A percentile compares a stretch with the other conserved stretches of the same genome.
Conservation (phyloP, 2,113 vertebrate genomes). For the Cottus gobio region DNA sequence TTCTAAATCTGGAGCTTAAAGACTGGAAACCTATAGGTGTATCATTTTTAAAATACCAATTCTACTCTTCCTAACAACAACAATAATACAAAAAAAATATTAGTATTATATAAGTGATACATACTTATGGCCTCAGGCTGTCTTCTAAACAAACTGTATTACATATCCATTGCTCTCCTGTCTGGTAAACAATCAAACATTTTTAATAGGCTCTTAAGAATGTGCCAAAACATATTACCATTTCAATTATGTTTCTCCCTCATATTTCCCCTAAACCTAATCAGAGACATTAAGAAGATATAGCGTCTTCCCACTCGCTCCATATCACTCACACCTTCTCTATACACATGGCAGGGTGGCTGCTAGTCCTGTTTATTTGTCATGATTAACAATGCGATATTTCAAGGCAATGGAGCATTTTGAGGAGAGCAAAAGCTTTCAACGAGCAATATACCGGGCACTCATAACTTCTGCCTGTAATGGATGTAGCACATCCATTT, state of each 20-base stretch:
- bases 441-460: constrained; percentile 23
- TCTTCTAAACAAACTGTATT: constrained; percentile 30
- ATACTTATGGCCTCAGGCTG: constrained; percentile 11
- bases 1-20: background rate
- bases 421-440: constrained; percentile 45
- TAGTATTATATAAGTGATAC: background rate
- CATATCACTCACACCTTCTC: constrained; percentile 43
- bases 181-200: constrained; percentile 52
- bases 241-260: constrained; percentile 61
- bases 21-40: background rate
- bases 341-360: constrained; percentile 14
- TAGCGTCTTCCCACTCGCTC: constrained; percentile 23
- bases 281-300: constrained; percentile 57
- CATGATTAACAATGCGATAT: constrained; percentile 64
- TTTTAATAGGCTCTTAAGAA: constrained; percentile 58
- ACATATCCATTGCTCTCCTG: constrained; percentile 12
- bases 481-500: constrained; percentile 61
- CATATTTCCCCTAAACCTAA: constrained; percentile 44
- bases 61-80: background rate
- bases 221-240: constrained; percentile 51
- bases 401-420: constrained; percentile 46
- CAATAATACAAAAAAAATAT: background rate
- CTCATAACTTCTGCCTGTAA: constrained; percentile 49
- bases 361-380: constrained; percentile 51
- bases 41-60: background rate